Conservation (phyloP, 2,797 vertebrate species). For the Muscicapa comitata region DNA sequence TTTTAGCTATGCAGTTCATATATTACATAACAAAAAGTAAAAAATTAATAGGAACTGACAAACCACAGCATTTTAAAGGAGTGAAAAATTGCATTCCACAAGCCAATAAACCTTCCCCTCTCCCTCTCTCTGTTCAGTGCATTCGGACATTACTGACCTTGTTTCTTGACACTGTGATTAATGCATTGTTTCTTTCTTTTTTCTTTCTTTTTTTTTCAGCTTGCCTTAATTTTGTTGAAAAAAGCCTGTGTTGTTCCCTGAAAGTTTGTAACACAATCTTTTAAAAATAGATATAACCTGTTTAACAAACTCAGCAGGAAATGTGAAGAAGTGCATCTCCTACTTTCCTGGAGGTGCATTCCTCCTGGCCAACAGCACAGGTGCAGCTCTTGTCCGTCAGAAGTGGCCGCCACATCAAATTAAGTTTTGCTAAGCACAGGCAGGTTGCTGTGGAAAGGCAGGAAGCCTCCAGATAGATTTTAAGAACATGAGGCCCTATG, state of each 20-base stretch:
- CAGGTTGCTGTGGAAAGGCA: neutral
- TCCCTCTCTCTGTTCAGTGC: neutral
- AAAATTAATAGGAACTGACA: slow-evolving; percentile 47
- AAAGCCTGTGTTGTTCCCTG: slow-evolving; percentile 22
- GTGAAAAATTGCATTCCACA: slow-evolving; percentile 17
- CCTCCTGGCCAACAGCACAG: slow-evolving; percentile 62
- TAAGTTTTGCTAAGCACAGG: slow-evolving; percentile 8
- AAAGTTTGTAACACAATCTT: slow-evolving; percentile 34
- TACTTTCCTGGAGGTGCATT: slow-evolving; percentile 66
- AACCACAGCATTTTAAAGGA: neutral
- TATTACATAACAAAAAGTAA: slow-evolving; percentile 35
- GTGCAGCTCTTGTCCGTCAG: slow-evolving; percentile 51
- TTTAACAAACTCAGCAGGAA: slow-evolving; percentile 70
- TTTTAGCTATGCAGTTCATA: neutral
- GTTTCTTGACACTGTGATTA: slow-evolving; percentile 36
- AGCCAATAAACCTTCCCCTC: slow-evolving; percentile 4
- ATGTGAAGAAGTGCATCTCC: slow-evolving; percentile 65
- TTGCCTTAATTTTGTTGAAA: slow-evolving; percentile 31
- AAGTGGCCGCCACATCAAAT: slow-evolving; percentile 51
- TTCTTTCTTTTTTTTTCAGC: neutral
- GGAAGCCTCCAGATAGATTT: neutral
- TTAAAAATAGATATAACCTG: slow-evolving; percentile 72
- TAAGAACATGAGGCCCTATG: rapidly evolving
- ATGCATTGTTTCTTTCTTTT: neutral
- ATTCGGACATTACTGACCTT: neutral